Evolutionary conservation across 2,797 vertebrate species (phyloP).

Genomic region (Mormyrus proboscirostris): DNA sequence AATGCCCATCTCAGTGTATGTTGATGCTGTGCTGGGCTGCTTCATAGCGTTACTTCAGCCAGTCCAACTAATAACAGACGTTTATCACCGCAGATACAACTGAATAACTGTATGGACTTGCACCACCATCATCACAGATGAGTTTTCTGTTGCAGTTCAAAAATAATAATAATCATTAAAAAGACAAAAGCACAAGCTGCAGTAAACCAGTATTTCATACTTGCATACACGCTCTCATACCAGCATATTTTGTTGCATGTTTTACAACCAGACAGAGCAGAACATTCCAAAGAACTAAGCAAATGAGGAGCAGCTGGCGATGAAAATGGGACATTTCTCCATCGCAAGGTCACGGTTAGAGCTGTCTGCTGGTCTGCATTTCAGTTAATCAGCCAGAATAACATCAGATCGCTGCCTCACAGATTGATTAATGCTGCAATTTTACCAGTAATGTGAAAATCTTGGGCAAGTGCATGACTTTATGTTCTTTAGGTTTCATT

Average conservation of each 20-base stretch:
- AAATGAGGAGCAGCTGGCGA: background rate
- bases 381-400: slow-evolving; percentile 3
- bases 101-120: background rate
- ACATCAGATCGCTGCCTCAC: background rate
- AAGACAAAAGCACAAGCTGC: background rate
- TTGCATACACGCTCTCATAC: background rate
- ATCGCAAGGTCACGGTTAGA: background rate
- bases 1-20: background rate
- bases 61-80: background rate
- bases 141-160: background rate
- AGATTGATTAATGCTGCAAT: background rate
- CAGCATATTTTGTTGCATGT: background rate
- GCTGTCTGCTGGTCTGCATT: background rate
- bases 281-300: background rate
- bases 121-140: background rate
- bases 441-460: slow-evolving; percentile 11
- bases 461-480: background rate
- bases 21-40: background rate
- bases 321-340: background rate
- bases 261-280: background rate
- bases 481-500: background rate
- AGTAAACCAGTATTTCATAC: background rate
- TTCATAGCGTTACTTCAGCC: background rate
- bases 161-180: background rate
- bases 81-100: background rate